Evolutionary conservation across 2,888 invertebrate species (phyloP), one percentile per base, ranked within the genome.

Genomic region (Parapristionchus giblindavisi): DNA sequence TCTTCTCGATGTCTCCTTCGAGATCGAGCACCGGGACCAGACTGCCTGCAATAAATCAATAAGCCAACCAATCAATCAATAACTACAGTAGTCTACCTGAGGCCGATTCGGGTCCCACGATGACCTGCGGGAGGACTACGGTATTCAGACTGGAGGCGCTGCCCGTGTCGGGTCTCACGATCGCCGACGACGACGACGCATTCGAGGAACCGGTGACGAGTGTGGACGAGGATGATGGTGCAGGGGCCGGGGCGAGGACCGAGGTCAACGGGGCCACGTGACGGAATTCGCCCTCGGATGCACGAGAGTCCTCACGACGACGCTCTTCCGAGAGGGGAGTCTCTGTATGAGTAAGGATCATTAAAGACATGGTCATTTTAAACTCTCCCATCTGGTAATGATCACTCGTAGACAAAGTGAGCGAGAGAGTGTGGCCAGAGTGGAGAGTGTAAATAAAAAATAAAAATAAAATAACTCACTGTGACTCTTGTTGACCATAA

Each of bases 281-380:
- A 38, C 51, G 40, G 73, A 73, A 73, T 54, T 78, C 78, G 34
- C 78, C 78, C 27, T 75, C 73, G 21, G 75, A 75, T 17, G 77
- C 71, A 1, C 71, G 60, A 2, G 76, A 78, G 24, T 75, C 77
- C 32, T 78, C 78, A 17, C 78, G 71, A 32, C 71, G 72, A n/a
- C 75, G 68, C 8, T 56, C 73, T 24, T 78, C 78, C 5, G 72
- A 65, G 54, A 78, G 48, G 17, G 78, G 78, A 8, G 63, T 52
- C 24, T 51, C 77, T 77, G 70, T 1, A 63, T 60, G 17, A 29
- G 36, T 21, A 21, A 58, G 2, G 3, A 29, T 27, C 17, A 56
- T 3, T 54, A 54, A 21, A 11, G 54, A n/a, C 24, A n/a, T n/a
- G n/a, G n/a, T n/a, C n/a, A n/a, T n/a, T n/a, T n/a, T 21, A 2